Base-by-base conservation (phyloP, 2,113 vertebrate genomes). In the Dendrocopos noguchii region DNA sequence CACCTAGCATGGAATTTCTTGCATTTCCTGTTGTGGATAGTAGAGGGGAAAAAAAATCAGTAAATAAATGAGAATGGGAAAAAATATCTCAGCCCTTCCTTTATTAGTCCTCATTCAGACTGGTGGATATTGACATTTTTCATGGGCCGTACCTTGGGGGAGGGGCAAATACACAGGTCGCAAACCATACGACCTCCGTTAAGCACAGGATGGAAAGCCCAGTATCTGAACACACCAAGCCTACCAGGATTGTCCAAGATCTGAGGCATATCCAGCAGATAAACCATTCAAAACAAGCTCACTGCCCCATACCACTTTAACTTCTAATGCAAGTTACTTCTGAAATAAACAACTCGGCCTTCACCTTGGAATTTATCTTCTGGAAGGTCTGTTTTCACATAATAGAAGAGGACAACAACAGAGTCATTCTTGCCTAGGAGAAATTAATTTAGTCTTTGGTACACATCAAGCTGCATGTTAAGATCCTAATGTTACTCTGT, bases 301-400 rank as follows among this genome's bases (percentile, higher is more conserved):
- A 7, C 60, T 39, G 31, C 29, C 20, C 44, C 7, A 9, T 4
- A 55, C 7, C 28, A 57, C 55, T 12, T 34, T 59, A 21, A 57
- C 33, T 76, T 82, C 73, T 11, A 82, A 63, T 10, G 39, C 31
- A 46, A 80, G 52, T 63, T 66, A 31, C 33, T 92, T 71, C 52
- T 79, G 18, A 92, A 91, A 72, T 65, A 94, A 95, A 91, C 71
- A 89, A 24, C 39, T 57, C 56, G 70, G 88, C 80, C 50, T 95
- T 96, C 85, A n/a, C 83, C 75, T 91, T 91, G 74, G 74, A 72
- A 73, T 88, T 90, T 72, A 34, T 91, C 80, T 87, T 57, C 15
- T 3, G 5, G 36, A 87, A 91, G 72, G 56, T 73, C n/a, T 11
- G 31, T 53, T 88, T 84, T 92, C 80, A 68, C 39, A n/a, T 0